Evolutionary conservation across 2,797 vertebrate species (phyloP), one percentile per base, ranked within the genome.

Genomic region (Sebastes vulpes): DNA sequence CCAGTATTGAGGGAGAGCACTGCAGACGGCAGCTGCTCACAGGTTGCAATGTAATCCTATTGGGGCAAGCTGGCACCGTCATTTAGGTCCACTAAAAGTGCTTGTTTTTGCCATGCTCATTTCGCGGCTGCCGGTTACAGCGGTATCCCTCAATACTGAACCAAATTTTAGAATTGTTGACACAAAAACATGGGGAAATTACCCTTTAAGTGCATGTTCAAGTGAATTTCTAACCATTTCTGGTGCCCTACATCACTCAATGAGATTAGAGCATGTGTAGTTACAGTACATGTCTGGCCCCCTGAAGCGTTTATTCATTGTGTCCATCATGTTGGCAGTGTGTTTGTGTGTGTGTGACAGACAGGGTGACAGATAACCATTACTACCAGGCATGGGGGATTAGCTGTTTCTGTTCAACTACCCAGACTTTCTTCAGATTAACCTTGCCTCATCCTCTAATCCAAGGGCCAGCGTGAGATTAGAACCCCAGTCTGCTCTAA

Each of bases 361-460:
- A 79, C 82, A 73, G 48, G 57, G 3, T 56, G 71, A 65, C 38
- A 79, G 42, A 82, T 66, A 84, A 79, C 83, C 52, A 72, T 91
- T 80, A 79, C 29, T n/a, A 73, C 9, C 21, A 65, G 52, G 35
- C 65, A 66, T 6, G 10, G 14, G 32, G 83, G 83, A 87, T 90
- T 83, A 90, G 32, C 75, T 3, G 52, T 75, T 86, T 88, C 42
- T 76, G 63, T 87, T 90, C 72, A 85, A 83, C 74, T 76, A 83
- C 52, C 76, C 87, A 91, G 89, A 88, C 80, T 87, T 88, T 90
- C 69, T 89, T 90, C 74, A 89, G 88, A 92, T 93, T 90, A 92
- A 84, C 69, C 29, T 21, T 10, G 50, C 72, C 79, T 89, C 87
- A 82, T 89, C 69, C 86, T 65, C 81, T 94, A 93, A 93, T 84